Conservation (phyloP, 2,113 vertebrate genomes). For the Oxyura jamaicensis region DNA sequence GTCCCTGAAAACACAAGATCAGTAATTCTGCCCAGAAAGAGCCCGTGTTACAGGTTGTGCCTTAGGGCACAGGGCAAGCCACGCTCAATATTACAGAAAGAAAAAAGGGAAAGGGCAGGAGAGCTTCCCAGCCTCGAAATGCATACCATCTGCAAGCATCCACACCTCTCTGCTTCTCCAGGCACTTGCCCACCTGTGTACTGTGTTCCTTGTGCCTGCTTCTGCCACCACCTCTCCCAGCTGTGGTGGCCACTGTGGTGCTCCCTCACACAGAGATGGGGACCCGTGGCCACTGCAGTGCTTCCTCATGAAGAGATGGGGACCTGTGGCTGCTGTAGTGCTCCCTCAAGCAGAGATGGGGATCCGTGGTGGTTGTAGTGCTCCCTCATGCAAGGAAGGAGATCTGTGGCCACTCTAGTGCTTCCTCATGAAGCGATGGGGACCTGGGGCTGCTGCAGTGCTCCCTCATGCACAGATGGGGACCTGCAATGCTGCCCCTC, state of each 20-base stretch:
- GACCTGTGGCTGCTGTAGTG: accelerated
- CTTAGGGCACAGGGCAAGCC: not conserved
- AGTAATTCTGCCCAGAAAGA: too few relatives aligned
- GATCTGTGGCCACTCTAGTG: accelerated
- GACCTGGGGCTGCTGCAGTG: accelerated
- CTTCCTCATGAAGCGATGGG: too few relatives aligned
- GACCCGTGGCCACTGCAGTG: accelerated
- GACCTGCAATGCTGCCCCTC: not conserved
- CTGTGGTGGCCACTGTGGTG: accelerated
- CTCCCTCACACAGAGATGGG: not conserved
- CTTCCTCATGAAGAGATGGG: not conserved
- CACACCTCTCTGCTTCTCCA: not conserved
- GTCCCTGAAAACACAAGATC: too few relatives aligned
- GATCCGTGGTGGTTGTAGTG: accelerated
- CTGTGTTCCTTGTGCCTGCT: accelerated
- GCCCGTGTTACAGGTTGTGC: too few relatives aligned
- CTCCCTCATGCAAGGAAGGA: not conserved
- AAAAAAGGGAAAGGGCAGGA: not conserved
- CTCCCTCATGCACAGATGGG: not conserved
- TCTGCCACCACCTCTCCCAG: not conserved
- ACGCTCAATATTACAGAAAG: accelerated
- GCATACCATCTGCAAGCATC: not conserved
- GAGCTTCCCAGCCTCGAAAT: not conserved
- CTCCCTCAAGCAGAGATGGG: not conserved
- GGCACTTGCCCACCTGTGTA: accelerated